These are phyloP conservation scores for Cryptocephalus primarius DNA, from an alignment of 2,888 invertebrate species.

Conservation along the genomic window DNA sequence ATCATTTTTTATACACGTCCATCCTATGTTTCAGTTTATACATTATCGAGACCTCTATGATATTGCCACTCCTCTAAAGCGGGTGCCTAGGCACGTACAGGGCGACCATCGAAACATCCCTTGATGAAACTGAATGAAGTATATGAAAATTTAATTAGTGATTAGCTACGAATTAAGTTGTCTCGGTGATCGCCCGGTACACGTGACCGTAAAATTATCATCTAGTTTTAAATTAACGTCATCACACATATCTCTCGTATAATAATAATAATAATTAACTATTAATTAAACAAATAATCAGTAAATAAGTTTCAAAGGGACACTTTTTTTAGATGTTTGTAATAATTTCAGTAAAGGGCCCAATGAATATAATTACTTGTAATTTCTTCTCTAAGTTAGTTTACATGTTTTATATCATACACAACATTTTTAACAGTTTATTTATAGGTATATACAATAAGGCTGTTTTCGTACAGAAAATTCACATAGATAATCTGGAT, in stretches of 20 bases:
- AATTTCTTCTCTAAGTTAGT: slow-evolving; percentile 11
- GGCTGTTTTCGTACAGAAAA: slow-evolving; percentile 5
- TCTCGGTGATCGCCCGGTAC: too few relatives aligned
- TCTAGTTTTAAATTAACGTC: too few relatives aligned
- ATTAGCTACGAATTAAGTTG: too few relatives aligned
- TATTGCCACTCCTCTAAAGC: slow-evolving; percentile 19
- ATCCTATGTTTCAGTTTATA: background rate
- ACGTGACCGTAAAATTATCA: too few relatives aligned
- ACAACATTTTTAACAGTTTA: slow-evolving; percentile 33
- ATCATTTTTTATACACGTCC: slow-evolving; percentile 3
- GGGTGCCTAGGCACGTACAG: slow-evolving; percentile 14
- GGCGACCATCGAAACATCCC: background rate
- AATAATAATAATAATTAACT: too few relatives aligned
- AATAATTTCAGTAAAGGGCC: slow-evolving; percentile 18
- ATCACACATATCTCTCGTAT: too few relatives aligned
- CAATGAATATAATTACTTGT: slow-evolving; percentile 20
- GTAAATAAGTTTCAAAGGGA: background rate
- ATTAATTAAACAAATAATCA: background rate
- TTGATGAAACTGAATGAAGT: too few relatives aligned
- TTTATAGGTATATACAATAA: slow-evolving; percentile 33
- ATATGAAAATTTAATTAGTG: too few relatives aligned
- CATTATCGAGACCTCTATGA: slow-evolving; percentile 7
- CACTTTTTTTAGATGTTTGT: slow-evolving; percentile 4
- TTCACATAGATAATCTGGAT: background rate
- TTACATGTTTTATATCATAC: slow-evolving; percentile 24